Percentiles rank a stretch among this genome's conserved stretches.
Conservation (phyloP, 2,888 invertebrate genomes). For the Halictus ligatus region DNA sequence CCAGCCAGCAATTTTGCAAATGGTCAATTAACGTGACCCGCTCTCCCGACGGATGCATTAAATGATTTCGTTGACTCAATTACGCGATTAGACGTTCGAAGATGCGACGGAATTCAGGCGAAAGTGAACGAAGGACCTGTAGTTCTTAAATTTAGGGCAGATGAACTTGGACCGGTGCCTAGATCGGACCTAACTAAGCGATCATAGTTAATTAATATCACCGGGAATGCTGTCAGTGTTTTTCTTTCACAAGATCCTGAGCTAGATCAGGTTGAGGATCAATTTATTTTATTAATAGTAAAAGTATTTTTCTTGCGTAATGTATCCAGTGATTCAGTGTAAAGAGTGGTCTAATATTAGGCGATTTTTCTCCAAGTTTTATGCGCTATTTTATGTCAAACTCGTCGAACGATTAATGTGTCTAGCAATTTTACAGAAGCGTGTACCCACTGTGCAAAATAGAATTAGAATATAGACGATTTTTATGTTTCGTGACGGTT, state of each 20-base stretch:
- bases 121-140: neutral
- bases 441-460: too few relatives aligned
- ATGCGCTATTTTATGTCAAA: too few relatives aligned
- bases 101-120: neutral
- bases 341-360: too few relatives aligned
- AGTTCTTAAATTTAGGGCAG: neutral
- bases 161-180: neutral
- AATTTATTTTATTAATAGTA: too few relatives aligned
- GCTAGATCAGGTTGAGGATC: too few relatives aligned
- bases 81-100: conserved; percentile 6
- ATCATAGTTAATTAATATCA: neutral
- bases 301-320: too few relatives aligned
- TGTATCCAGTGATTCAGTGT: too few relatives aligned
- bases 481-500: too few relatives aligned
- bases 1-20: conserved; percentile 26
- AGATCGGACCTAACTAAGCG: neutral
- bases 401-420: too few relatives aligned
- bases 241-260: neutral
- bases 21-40: conserved; percentile 33
- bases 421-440: too few relatives aligned
- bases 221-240: neutral
- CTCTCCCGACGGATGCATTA: conserved; percentile 4
- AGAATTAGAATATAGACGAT: too few relatives aligned
- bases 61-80: conserved; percentile 27
- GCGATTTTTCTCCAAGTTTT: too few relatives aligned